Percentiles rank a stretch among this genome's conserved stretches.
These are phyloP conservation scores for Lordiphosa andalusiaca DNA, from an alignment of 2,888 invertebrate genomes.

Conservation along the genomic window DNA sequence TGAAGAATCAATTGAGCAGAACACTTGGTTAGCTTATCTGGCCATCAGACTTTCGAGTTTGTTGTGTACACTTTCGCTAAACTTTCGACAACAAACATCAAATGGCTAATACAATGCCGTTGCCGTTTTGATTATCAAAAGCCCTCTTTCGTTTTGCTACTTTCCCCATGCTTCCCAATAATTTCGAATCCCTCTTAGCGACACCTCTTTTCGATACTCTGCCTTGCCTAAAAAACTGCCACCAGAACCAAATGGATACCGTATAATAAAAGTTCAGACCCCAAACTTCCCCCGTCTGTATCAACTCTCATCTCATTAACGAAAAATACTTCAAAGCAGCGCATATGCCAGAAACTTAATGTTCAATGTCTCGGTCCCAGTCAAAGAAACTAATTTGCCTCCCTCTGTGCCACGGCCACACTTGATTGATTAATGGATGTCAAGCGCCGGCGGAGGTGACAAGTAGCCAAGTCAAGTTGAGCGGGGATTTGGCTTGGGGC, in stretches of 20 bases:
- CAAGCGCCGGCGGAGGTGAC: slow-evolving; percentile 65
- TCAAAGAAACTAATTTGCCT: slow-evolving; percentile 33
- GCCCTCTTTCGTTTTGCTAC: too few relatives aligned
- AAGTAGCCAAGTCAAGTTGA: slow-evolving; percentile 58
- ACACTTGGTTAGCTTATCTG: too few relatives aligned
- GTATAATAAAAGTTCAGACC: slow-evolving; percentile 25
- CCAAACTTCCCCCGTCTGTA: slow-evolving; percentile 38
- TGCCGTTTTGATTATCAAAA: too few relatives aligned
- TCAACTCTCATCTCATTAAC: slow-evolving; percentile 66
- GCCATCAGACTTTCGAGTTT: too few relatives aligned
- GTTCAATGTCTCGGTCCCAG: slow-evolving; percentile 49
- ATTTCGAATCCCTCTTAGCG: too few relatives aligned
- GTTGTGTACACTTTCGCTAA: too few relatives aligned
- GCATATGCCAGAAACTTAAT: slow-evolving; percentile 71
- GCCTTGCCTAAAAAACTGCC: slow-evolving; percentile 13
- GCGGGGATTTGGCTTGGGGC: slow-evolving; percentile 30
- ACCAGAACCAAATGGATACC: slow-evolving; percentile 11
- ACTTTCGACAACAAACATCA: too few relatives aligned
- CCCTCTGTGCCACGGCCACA: slow-evolving; percentile 12
- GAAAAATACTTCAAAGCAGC: slow-evolving; percentile 54
- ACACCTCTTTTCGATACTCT: slow-evolving; percentile 2
- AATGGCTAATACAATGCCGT: too few relatives aligned
- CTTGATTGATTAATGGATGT: slow-evolving; percentile 71
- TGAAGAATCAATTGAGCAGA: too few relatives aligned
- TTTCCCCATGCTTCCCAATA: too few relatives aligned